Evolutionary conservation across 92 coral and sea anemone species (phyloP), one percentile per base, ranked within the genome.

Genomic region (Zoanthus sociatus): DNA sequence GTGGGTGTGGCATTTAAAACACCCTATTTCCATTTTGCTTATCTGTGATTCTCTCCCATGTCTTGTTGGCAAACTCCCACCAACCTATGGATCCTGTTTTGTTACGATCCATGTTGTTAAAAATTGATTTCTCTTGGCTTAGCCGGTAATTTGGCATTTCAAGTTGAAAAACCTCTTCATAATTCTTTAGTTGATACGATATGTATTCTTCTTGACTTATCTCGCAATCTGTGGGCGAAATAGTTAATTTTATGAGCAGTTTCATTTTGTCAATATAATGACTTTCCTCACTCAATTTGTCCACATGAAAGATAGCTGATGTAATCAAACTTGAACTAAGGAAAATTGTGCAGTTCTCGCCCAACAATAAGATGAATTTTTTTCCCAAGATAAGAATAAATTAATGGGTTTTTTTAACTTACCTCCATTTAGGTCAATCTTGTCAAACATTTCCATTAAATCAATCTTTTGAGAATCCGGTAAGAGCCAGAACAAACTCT

Each of bases 361-460:
- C 4, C 42, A 37, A 37, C 42, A 37, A 4, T 4, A 37, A 37
- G 4, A 37, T 37, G 42, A 37, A 2, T 37, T 37, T 37, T 37
- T 11, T 50, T 6, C 10, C 1, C 4, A 50, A 50, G 55, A 5
- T 50, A 7, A 5, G 55, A 50, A 50, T 7, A 50, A 50, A 7
- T 50, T 3, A 7, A 11, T 9, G 1, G 5, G 1, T 50, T 50
- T 7, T 50, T 7, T 11, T 50, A 3, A 7, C 14, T 18, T 78
- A 92, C 94, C 94, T 72, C 87, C 76, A 73, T 89, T 86, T 33
- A 83, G 66, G 68, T 92, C 94, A 14, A 92, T 84, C 68, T 56
- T 69, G 74, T 92, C 94, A 82, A 92, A 92, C 42, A 87, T 89
- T 60, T 92, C 94, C 94, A 92, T 92, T 33, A 92, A n/a, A 68